Percentiles rank a stretch among this genome's conserved stretches.
phyloP scores from a whole-genome alignment of 2,797 vertebrate genomes.

The Danio choprae region DNA sequence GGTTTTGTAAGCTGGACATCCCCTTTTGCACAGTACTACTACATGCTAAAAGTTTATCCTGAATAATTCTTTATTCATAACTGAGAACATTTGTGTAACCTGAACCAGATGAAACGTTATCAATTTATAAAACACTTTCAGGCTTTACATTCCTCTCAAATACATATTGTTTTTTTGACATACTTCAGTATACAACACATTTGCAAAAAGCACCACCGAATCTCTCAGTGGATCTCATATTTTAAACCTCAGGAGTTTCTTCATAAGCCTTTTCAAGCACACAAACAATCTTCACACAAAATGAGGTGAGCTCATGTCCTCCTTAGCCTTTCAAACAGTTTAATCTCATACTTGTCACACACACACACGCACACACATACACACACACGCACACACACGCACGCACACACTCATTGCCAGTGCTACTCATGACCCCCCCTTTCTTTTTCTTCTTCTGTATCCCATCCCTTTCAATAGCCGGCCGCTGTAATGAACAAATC shows the following conservation, averaged over 20 bases:
- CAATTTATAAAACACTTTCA: not conserved
- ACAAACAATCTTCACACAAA: constrained; percentile 39
- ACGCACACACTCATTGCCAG: constrained; percentile 40
- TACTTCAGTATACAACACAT: not conserved
- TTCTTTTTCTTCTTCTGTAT: constrained; percentile 31
- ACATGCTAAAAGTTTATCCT: not conserved
- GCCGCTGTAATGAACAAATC: constrained; percentile 98
- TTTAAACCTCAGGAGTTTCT: constrained; percentile 46
- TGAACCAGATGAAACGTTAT: not conserved
- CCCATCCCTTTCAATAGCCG: constrained; percentile 60
- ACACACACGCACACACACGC: constrained; percentile 43
- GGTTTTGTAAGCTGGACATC: no score
- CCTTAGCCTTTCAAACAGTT: constrained; percentile 71
- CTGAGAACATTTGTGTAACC: not conserved
- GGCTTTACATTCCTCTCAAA: not conserved
- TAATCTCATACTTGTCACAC: constrained; percentile 69
- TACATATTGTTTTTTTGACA: not conserved
- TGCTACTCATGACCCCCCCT: constrained; percentile 47
- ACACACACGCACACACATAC: constrained; percentile 38
- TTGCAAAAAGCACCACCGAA: not conserved
- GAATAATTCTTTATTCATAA: not conserved
- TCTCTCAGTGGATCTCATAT: constrained; percentile 34
- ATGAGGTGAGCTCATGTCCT: constrained; percentile 63
- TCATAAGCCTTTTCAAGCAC: constrained; percentile 31
- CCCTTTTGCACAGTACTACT: no score